Base-by-base conservation (phyloP, 2,113 vertebrate genomes). In the Aptenodytes patagonicus region DNA sequence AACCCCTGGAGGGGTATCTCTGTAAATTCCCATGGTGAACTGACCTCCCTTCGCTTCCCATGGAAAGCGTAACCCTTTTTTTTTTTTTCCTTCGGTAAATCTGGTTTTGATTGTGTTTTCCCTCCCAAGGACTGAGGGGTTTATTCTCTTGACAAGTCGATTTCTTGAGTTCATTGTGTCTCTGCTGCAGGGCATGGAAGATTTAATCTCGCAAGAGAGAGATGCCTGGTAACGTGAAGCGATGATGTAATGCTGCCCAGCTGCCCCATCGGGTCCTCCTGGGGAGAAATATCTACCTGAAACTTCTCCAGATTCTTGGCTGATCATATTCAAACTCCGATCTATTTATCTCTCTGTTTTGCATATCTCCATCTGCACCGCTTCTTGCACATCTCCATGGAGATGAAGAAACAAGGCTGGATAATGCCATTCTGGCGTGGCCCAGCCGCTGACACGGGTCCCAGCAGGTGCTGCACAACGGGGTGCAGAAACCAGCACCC, bases 301-400 rank as follows among this genome's bases (percentile, higher is more conserved):
- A 94, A 91, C 90, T 93, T 83, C 90, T 82, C 58, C 47, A 31
- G 88, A 49, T 70, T 82, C 83, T 77, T 83, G 38, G 44, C 88
- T 69, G 87, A 87, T 91, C n/a, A 0, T 26, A 88, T 58, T 42
- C 66, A 61, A 91, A 86, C 81, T 65, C 86, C 3, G 24, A 83
- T 80, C 80, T 73, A 93, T 96, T 96, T 95, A 3, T 95, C 91
- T 75, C 91, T 68, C 92, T 85, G 49, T 57, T 95, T 93, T 96
- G 95, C 97, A 85, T 94, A 70, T 91, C 94, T 73, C 94, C 82
- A 93, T 95, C 97, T 90, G 93, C 84, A 49, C 71, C 1, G 62
- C 84, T 97, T 83, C 93, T 57, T 62, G 78, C 75, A 73, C 75
- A 94, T 97, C 94, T 95, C 97, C 95, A 96, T 96, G 96, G 97